These are phyloP conservation scores for Spodoptera litura DNA, from an alignment of 1,140 invertebrate genomes.

Conservation along the genomic window DNA sequence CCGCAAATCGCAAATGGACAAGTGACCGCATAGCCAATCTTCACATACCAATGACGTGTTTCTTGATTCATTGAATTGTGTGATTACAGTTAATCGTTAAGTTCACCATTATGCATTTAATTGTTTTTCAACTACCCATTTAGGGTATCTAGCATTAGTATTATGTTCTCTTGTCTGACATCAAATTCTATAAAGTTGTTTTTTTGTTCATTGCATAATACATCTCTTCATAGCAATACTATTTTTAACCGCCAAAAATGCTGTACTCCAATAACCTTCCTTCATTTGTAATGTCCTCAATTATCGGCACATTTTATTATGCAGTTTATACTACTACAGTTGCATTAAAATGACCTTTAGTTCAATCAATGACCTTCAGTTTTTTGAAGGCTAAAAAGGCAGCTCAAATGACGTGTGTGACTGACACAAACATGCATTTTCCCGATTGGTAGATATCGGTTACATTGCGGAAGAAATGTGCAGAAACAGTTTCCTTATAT, in stretches of 20 bases:
- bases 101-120: too few species aligned
- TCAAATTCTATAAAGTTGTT: too few species aligned
- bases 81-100: background rate
- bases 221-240: too few species aligned
- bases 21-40: background rate
- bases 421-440: conserved; percentile 33
- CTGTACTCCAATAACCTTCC: too few species aligned
- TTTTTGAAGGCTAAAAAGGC: background rate
- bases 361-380: conserved; percentile 13
- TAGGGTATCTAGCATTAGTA: too few species aligned
- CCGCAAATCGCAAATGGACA: background rate
- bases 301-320: too few species aligned
- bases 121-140: too few species aligned
- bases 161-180: too few species aligned
- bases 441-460: background rate
- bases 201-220: too few species aligned
- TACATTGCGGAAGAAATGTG: conserved; percentile 27
- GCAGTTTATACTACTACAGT: too few species aligned
- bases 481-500: conserved; percentile 29
- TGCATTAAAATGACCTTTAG: background rate
- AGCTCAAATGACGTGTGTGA: conserved; percentile 11
- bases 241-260: too few species aligned
- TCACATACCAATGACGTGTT: background rate
- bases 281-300: too few species aligned
- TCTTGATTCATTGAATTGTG: background rate